Percentiles rank a stretch among this genome's conserved stretches.
Conservation (phyloP, 2,888 invertebrate genomes). For the Lobophora halterata region DNA sequence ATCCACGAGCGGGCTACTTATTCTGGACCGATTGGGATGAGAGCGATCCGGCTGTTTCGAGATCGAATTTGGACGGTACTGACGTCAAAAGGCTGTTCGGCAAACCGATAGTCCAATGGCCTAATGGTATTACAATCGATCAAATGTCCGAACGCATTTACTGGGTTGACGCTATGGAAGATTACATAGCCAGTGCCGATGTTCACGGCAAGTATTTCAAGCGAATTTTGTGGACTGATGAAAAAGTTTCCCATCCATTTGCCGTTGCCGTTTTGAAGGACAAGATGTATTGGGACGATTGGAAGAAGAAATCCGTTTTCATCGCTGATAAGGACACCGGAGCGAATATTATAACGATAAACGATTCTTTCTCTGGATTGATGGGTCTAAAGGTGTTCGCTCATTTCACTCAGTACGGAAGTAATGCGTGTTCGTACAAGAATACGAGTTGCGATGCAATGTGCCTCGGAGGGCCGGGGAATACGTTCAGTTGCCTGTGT, state of each 20-base stretch:
- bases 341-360: constrained; percentile 79
- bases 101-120: constrained; percentile 88
- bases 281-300: constrained; percentile 94
- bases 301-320: constrained; percentile 89
- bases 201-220: constrained; percentile 85
- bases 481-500: constrained; percentile 86
- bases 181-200: constrained; percentile 89
- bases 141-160: constrained; percentile 90
- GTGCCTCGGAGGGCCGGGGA: constrained; percentile 88
- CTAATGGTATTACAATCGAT: constrained; percentile 93
- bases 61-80: constrained; percentile 90
- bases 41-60: constrained; percentile 87
- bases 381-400: constrained; percentile 92
- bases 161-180: constrained; percentile 92
- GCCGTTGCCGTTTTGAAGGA: constrained; percentile 93
- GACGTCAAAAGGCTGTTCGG: constrained; percentile 84
- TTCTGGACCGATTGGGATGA: constrained; percentile 96
- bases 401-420: constrained; percentile 87
- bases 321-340: constrained; percentile 90
- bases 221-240: constrained; percentile 83
- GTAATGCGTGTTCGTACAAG: constrained; percentile 84
- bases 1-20: constrained; percentile 88
- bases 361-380: constrained; percentile 83
- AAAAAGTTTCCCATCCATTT: constrained; percentile 90
- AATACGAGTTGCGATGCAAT: constrained; percentile 85